Conservation (phyloP, 1,140 invertebrate genomes). For the Eubasilissa regina region DNA sequence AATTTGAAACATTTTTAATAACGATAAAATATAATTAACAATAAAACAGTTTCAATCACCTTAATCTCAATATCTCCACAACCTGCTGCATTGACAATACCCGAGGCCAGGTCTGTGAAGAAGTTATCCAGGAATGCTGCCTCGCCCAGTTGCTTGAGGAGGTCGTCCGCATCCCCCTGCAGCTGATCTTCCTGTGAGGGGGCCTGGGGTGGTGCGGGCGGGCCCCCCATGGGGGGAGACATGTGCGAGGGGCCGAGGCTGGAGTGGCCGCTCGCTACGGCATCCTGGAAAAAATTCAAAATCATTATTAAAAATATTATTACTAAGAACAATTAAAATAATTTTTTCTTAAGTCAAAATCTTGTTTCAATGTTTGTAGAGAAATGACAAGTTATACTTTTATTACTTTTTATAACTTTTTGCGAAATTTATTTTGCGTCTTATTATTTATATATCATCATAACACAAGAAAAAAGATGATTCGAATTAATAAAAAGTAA, state of each 20-base stretch:
- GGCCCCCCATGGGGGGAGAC: background rate
- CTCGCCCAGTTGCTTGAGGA: conserved; percentile 81
- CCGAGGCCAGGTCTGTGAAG: conserved; percentile 68
- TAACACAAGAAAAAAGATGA: no score
- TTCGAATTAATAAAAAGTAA: no score
- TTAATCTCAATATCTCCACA: conserved; percentile 67
- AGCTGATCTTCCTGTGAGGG: conserved; percentile 73
- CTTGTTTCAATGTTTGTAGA: no score
- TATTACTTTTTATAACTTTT: no score
- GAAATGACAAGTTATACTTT: no score
- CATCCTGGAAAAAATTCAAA: conserved; percentile 63
- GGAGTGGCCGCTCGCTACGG: conserved; percentile 68
- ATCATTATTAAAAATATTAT: no score
- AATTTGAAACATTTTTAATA: no score
- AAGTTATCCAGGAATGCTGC: conserved; percentile 75
- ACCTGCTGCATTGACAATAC: conserved; percentile 62
- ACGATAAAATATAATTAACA: no score
- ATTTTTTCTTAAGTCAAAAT: no score
- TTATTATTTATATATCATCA: no score
- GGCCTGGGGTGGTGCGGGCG: conserved; percentile 51
- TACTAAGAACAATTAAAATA: no score
- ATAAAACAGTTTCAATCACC: conserved; percentile 57
- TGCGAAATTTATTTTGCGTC: no score
- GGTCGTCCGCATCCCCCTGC: conserved; percentile 79
- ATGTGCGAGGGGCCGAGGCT: conserved; percentile 55